A percentile compares a stretch with the other conserved stretches of the same genome.
Conservation (phyloP, 2,888 invertebrate species). For the Torymus auratus region DNA sequence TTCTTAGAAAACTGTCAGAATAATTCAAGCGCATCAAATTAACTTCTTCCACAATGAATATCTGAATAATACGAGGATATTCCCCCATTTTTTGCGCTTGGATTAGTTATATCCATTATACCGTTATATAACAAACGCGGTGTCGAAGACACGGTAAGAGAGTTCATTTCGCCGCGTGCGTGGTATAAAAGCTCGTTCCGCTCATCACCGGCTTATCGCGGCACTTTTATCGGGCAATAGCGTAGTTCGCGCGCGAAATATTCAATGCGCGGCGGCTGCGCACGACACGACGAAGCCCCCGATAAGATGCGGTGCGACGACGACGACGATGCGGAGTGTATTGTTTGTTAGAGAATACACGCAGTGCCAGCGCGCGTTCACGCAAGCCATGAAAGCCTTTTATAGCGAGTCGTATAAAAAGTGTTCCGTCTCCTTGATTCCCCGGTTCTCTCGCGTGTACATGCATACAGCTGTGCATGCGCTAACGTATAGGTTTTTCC, state of each 20-base stretch:
- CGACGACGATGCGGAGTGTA: slow-evolving; percentile 12
- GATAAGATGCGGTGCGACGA: slow-evolving; percentile 29
- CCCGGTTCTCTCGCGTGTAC: slow-evolving; percentile 2
- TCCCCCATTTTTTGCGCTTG: too few relatives aligned
- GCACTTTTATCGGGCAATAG: slow-evolving; percentile 50
- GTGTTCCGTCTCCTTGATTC: slow-evolving; percentile 46
- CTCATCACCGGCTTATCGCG: slow-evolving; percentile 51
- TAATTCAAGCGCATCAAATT: too few relatives aligned
- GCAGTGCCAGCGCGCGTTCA: not conserved
- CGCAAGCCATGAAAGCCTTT: slow-evolving; percentile 38
- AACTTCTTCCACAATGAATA: too few relatives aligned
- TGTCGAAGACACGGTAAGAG: too few relatives aligned
- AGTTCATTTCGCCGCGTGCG: not conserved
- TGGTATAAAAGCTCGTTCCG: slow-evolving; percentile 3
- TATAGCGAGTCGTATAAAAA: slow-evolving; percentile 48
- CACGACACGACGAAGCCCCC: not conserved
- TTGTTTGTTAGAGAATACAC: slow-evolving; percentile 46
- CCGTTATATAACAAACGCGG: too few relatives aligned
- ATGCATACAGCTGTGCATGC: not conserved
- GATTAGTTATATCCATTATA: too few relatives aligned
- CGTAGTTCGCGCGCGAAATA: slow-evolving; percentile 37
- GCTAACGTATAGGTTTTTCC: too few relatives aligned
- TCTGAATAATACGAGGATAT: too few relatives aligned
- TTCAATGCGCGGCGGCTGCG: slow-evolving; percentile 33
- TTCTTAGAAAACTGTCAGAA: too few relatives aligned